phyloP scores from a whole-genome alignment of 2,888 invertebrate species.

The Amphipyra tragopoginis region DNA sequence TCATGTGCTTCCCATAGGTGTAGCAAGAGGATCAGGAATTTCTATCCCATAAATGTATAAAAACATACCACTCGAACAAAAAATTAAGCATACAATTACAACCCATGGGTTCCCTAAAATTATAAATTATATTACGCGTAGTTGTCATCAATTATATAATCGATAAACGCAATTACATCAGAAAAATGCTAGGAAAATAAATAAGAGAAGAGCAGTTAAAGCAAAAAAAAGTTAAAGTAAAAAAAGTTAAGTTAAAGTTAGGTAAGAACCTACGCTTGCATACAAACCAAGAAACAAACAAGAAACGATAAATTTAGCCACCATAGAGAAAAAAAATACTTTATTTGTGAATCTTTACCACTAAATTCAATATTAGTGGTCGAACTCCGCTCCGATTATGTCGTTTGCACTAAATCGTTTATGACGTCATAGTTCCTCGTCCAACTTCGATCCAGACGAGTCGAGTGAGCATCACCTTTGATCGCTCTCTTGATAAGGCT shows the following conservation, averaged over 20 bases:
- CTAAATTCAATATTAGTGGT: conserved; percentile 25
- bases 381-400: conserved; percentile 16
- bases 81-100: too few relatives aligned
- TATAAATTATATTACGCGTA: not conserved
- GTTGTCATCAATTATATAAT: too few relatives aligned
- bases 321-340: not conserved
- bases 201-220: too few relatives aligned
- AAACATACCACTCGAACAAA: not conserved
- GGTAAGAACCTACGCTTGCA: not conserved
- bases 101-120: too few relatives aligned
- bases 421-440: conserved; percentile 30
- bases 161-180: too few relatives aligned
- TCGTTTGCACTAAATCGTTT: conserved; percentile 39
- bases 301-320: not conserved
- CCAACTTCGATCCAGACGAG: conserved; percentile 30
- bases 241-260: too few relatives aligned
- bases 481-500: conserved; percentile 45
- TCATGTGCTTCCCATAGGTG: not conserved
- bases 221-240: too few relatives aligned
- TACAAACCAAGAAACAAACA: not conserved
- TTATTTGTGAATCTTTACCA: conserved; percentile 8
- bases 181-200: too few relatives aligned
- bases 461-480: conserved; percentile 53
- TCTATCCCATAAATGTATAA: too few relatives aligned
- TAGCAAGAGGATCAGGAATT: not conserved